These are phyloP conservation scores for Astreopora myriophthalma DNA, from an alignment of 64 coral and sea anemone species.

Conservation along the genomic window DNA sequence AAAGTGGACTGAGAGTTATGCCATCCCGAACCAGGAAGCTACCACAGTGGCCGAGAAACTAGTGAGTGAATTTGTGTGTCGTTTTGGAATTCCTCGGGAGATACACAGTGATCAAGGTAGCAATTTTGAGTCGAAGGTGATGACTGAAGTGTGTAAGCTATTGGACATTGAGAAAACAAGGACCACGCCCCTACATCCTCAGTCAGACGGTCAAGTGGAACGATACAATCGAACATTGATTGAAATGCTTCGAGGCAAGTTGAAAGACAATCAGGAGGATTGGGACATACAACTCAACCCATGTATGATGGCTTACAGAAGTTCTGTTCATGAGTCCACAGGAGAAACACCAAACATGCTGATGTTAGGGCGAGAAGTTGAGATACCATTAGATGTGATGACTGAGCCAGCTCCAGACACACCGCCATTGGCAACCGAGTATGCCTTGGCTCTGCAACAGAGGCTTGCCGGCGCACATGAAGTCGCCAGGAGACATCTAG, in stretches of 20 bases:
- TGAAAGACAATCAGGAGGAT: slow-evolving; percentile 40
- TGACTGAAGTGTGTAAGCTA: slow-evolving; percentile 66
- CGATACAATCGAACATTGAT: slow-evolving; percentile 47
- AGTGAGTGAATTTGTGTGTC: slow-evolving; percentile 38
- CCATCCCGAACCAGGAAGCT: slow-evolving; percentile 58
- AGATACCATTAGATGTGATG: slow-evolving; percentile 17
- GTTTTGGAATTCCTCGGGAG: slow-evolving; percentile 56
- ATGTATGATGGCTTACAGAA: slow-evolving; percentile 52
- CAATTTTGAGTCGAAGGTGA: slow-evolving; percentile 75
- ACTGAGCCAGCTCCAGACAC: slow-evolving; percentile 20
- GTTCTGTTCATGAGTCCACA: slow-evolving; percentile 39
- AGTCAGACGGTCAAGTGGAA: slow-evolving; percentile 71
- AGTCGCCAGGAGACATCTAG: neutral
- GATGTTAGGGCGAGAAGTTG: slow-evolving; percentile 42
- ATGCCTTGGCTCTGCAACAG: slow-evolving; percentile 17
- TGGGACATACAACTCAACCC: slow-evolving; percentile 58
- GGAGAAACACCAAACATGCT: slow-evolving; percentile 24
- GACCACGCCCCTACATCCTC: slow-evolving; percentile 57
- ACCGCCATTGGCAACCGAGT: neutral
- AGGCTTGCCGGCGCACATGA: slow-evolving; percentile 1
- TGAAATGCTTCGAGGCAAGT: slow-evolving; percentile 51
- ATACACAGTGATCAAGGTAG: slow-evolving; percentile 65
- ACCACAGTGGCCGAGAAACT: slow-evolving; percentile 67
- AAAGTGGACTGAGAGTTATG: slow-evolving; percentile 58
- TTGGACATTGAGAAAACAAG: slow-evolving; percentile 65